Evolutionary conservation across 2,888 invertebrate genomes (phyloP).

Genomic region (Spisula solida): DNA sequence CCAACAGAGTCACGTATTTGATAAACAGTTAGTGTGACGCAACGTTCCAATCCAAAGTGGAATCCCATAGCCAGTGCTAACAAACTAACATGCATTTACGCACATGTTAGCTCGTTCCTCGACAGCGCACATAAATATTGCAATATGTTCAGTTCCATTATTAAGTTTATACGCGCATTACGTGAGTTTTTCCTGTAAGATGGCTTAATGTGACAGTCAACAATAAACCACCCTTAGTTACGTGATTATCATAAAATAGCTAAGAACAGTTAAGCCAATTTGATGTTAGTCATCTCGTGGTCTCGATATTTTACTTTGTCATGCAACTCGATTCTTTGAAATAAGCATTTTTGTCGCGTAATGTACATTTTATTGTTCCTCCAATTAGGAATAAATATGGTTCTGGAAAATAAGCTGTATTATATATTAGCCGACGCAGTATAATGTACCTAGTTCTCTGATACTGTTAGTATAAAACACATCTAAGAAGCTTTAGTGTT

Average conservation of each 20-base stretch:
- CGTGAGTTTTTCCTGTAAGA: background rate
- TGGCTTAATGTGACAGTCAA: background rate
- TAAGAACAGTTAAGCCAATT: background rate
- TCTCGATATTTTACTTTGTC: background rate
- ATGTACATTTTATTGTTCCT: background rate
- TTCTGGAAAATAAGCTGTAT: background rate
- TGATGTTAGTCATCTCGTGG: background rate
- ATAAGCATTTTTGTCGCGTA: background rate
- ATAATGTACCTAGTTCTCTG: too few relatives aligned
- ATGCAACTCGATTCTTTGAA: background rate
- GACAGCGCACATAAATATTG: too few relatives aligned
- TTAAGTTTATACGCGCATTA: too few relatives aligned
- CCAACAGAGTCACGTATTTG: too few relatives aligned
- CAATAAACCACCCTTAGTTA: background rate
- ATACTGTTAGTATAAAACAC: too few relatives aligned
- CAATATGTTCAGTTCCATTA: background rate
- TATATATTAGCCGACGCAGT: too few relatives aligned
- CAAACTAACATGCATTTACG: too few relatives aligned
- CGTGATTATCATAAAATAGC: background rate
- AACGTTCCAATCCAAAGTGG: too few relatives aligned
- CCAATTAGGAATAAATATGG: background rate
- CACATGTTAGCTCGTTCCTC: too few relatives aligned
- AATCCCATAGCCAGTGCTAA: too few relatives aligned
- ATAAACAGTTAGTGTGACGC: too few relatives aligned
- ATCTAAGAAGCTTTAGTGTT: too few relatives aligned